Evolutionary conservation across 2,113 vertebrate genomes (phyloP), one percentile per base, ranked within the genome.

Genomic region (Sterrhoptilus dennistouni): DNA sequence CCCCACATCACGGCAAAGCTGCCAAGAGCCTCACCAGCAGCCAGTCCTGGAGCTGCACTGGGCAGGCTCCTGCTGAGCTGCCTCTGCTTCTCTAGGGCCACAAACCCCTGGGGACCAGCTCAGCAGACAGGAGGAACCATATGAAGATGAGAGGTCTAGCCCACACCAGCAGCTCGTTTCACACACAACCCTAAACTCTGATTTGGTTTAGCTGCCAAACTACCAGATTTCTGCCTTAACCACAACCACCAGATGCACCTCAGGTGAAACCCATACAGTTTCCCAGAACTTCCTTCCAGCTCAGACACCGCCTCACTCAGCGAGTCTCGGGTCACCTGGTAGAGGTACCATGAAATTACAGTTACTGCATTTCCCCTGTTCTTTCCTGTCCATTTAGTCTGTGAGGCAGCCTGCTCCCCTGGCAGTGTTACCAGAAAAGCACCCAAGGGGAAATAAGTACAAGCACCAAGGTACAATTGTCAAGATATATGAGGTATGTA

Each of bases 221-320:
- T 78, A 78, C n/a, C 83, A 92, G 76, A 86, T 92, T 92, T 92
- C 54, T 92, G 71, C 76, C 36, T 57, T 81, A 80, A 76, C 74
- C 93, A 93, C 90, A 90, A 50, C 49, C 68, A 86, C 79, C 86
- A 92, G 63, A 66, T 68, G 79, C n/a, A 80, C 59, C 71, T 85
- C 93, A 90, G n/a, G 36, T 74, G 49, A 87, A 91, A 93, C 74
- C 42, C 50, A 33, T 3, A 50, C 8, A 24, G 53, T 89, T 87
- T 89, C 59, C 63, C 90, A 90, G 90, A 91, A 63, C 70, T 85
- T 86, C 66, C 83, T 94, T 94, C 53, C 63, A 92, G 57, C 40
- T 89, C 71, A 95, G 70, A 79, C 44, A 76, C 24, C 0, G 0
- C 57, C 33, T 85, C 57, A 12, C n/a, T 57, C 45, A 49, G 22